Base-by-base conservation (phyloP, 2,888 invertebrate species). In the Hermodice carunculata region DNA sequence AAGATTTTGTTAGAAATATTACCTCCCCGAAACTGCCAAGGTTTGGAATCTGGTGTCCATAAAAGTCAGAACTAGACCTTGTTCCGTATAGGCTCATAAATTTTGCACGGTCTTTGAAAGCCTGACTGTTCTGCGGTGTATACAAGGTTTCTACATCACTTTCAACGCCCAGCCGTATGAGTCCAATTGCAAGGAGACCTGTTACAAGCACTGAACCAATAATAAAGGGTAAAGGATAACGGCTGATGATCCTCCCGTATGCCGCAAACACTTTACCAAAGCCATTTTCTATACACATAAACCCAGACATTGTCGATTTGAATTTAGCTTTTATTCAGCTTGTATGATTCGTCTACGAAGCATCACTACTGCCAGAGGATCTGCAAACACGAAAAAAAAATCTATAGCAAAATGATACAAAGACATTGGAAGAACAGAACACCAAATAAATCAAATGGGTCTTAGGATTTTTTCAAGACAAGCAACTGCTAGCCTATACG, bases 21-120 rank as follows among this genome's bases (percentile, higher is more conserved):
- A 67, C 43, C 17, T 59, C 54, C 17, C 58, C 67, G 42, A 37
- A 67, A 1, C 61, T 48, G 19, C 44, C 60, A 5, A 29, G 19
- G n/a, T 53, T 40, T n/a, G 67, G 37, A 4, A 52, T 19, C 54
- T 69, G 69, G 19, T 64, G 56, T 6, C 31, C 28, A 28, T 46
- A 64, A 34, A 46, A 69, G 28, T 52, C 40, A 22, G 37, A 32
- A 28, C 26, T 43, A 8, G n/a, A n/a, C 17, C 19, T 32, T 17
- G 34, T 52, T 2, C 40, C 40, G 51, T 52, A 60, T 6, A 60
- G 29, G 3, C 31, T 24, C 14, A 51, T 37, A 31, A 60, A 52
- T 14, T 31, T 22, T 2, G 29, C 17, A 19, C 37, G 40, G 43
- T 60, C 60, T n/a, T 29, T 37, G 5, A 60, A 34, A 3, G 60